Evolutionary conservation across 2,113 vertebrate species (phyloP).

Genomic region (Todiramphus saurophagus): DNA sequence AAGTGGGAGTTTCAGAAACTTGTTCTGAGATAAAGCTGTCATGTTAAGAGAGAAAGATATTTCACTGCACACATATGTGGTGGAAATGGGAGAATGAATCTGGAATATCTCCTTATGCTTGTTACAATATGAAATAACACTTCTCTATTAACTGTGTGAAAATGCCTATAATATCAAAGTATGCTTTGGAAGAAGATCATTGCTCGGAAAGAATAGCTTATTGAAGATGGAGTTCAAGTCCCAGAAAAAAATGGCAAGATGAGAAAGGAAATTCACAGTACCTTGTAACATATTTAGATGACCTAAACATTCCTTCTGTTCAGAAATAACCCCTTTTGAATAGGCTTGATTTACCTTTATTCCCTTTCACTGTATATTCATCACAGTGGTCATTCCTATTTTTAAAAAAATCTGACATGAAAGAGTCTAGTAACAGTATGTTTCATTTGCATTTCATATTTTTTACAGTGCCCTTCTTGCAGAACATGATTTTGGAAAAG

Average conservation of each 20-base stretch:
- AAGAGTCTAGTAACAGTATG: neutral
- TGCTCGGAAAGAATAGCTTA: neutral
- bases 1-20: conserved; percentile 14
- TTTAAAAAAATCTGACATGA: neutral
- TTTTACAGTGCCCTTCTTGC: neutral
- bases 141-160: neutral
- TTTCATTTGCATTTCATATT: neutral
- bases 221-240: neutral
- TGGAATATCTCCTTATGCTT: neutral
- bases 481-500: neutral
- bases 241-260: neutral
- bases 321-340: neutral
- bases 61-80: neutral
- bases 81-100: neutral
- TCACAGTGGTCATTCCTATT: neutral
- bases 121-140: neutral
- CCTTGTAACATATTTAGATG: neutral
- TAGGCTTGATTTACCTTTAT: neutral
- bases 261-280: neutral
- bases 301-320: neutral
- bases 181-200: neutral
- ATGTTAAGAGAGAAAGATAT: neutral
- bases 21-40: conserved; percentile 35
- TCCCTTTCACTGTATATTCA: neutral
- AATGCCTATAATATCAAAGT: neutral